Evolutionary conservation across 2,797 vertebrate genomes (phyloP).

Genomic region (Pantherophis alleghaniensis): DNA sequence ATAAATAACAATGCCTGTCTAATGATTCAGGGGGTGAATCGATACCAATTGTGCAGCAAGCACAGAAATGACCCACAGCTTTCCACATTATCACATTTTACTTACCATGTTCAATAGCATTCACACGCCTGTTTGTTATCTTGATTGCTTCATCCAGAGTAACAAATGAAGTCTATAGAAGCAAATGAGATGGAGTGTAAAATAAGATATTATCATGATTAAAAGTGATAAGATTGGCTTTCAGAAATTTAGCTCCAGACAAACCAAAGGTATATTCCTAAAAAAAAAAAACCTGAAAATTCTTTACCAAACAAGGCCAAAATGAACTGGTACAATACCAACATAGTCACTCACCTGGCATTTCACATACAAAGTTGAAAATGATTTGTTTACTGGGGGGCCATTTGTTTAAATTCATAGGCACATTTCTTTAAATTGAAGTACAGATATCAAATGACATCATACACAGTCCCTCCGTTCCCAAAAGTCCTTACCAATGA

Average conservation of each 20-base stretch:
- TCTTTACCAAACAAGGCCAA: background rate
- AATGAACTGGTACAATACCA: accelerated
- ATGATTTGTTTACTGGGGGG: background rate
- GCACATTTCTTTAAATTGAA: background rate
- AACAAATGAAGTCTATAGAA: slow-evolving; percentile 92
- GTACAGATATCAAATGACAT: background rate
- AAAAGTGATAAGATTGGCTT: background rate
- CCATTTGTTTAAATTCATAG: background rate
- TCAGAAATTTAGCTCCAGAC: slow-evolving; percentile 12
- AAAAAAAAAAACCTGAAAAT: background rate
- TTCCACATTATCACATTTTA: slow-evolving; percentile 15
- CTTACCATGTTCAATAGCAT: slow-evolving; percentile 97
- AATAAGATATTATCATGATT: background rate
- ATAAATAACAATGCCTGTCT: background rate
- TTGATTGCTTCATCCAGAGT: slow-evolving; percentile 99
- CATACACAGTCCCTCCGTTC: background rate
- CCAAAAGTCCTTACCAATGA: background rate
- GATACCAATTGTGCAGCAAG: background rate
- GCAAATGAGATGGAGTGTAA: background rate
- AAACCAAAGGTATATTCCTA: background rate
- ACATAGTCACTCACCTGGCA: background rate
- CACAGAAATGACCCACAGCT: background rate
- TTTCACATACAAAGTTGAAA: background rate
- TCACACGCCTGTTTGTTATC: slow-evolving; percentile 97
- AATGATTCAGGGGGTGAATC: background rate